Evolutionary conservation across 1,140 invertebrate species (phyloP).

Genomic region (Leucophenga varia): DNA sequence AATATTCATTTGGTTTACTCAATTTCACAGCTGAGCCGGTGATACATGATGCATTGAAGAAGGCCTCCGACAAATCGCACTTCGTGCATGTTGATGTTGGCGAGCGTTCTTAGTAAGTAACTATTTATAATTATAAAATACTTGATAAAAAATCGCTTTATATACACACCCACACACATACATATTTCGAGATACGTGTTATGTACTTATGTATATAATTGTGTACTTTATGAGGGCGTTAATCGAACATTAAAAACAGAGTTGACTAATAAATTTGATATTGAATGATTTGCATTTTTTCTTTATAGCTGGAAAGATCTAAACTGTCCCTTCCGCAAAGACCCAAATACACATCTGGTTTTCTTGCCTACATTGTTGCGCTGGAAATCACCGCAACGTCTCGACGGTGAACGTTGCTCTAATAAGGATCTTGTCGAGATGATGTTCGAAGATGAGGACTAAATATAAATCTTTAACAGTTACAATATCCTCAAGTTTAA

Average conservation of each 20-base stretch:
- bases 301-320: slow-evolving; percentile 72
- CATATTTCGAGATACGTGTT: slow-evolving; percentile 12
- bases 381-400: slow-evolving; percentile 71
- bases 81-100: slow-evolving; percentile 73
- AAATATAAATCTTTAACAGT: too few relatives aligned
- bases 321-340: slow-evolving; percentile 72
- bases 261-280: too few relatives aligned
- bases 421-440: slow-evolving; percentile 65
- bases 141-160: slow-evolving; percentile 23
- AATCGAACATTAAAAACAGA: slow-evolving; percentile 7
- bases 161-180: too few relatives aligned
- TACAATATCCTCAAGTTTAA: too few relatives aligned
- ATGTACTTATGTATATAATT: slow-evolving; percentile 11
- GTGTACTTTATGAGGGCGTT: slow-evolving; percentile 10
- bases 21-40: slow-evolving; percentile 62
- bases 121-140: slow-evolving; percentile 12
- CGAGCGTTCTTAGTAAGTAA: slow-evolving; percentile 59
- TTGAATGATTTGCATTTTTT: slow-evolving; percentile 16
- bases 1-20: slow-evolving; percentile 10
- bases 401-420: slow-evolving; percentile 70
- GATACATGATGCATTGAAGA: slow-evolving; percentile 63
- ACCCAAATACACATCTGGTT: slow-evolving; percentile 65
- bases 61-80: slow-evolving; percentile 60
- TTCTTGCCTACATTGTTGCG: slow-evolving; percentile 72
- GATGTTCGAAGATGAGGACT: slow-evolving; percentile 53